Evolutionary conservation across 2,888 invertebrate species (phyloP).

Genomic region (Vannuccia rotundouncinata): DNA sequence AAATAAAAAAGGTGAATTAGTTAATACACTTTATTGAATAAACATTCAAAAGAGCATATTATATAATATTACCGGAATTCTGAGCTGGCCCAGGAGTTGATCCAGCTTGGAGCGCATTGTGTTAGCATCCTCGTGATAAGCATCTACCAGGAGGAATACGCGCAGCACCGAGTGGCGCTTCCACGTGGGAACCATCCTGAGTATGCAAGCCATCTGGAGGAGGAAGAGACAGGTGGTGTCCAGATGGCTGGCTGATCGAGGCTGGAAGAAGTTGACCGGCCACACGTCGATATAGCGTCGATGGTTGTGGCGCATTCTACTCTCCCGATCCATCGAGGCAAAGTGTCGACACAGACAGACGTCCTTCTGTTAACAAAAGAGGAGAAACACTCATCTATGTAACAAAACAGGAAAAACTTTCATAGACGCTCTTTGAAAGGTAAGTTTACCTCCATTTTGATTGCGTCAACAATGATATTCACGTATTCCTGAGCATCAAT

Average conservation of each 20-base stretch:
- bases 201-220: conserved; percentile 89
- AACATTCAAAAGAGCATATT: too few relatives aligned
- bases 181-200: conserved; percentile 67
- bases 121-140: conserved; percentile 43
- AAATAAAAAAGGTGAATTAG: too few relatives aligned
- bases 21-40: too few relatives aligned
- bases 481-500: conserved; percentile 67
- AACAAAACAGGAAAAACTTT: not conserved
- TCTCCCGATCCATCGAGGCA: conserved; percentile 71
- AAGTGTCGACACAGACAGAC: conserved; percentile 87
- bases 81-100: conserved; percentile 68
- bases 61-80: conserved; percentile 84
- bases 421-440: not conserved
- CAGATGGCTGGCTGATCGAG: conserved; percentile 69
- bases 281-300: conserved; percentile 80
- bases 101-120: conserved; percentile 51
- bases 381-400: not conserved
- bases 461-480: conserved; percentile 73
- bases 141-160: conserved; percentile 68
- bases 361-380: conserved; percentile 67
- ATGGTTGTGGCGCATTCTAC: conserved; percentile 58
- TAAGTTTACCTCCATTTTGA: conserved; percentile 65
- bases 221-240: conserved; percentile 87
- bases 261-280: conserved; percentile 85
- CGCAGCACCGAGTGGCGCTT: conserved; percentile 72